These are phyloP conservation scores for Cartodere bifasciata DNA, from an alignment of 2,888 invertebrate genomes.

Conservation along the genomic window DNA sequence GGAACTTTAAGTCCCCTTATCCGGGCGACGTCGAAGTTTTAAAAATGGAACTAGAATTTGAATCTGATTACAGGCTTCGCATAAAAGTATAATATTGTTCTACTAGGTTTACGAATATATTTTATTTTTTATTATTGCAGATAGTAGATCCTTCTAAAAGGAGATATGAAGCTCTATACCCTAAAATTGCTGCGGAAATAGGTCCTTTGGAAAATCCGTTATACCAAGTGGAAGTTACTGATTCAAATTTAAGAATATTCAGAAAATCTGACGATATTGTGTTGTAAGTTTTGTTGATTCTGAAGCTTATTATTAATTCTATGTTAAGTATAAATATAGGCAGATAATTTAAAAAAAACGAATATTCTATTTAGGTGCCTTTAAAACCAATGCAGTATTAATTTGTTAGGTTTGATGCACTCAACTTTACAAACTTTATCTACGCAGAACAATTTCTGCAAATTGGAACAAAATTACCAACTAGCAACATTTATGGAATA, in stretches of 20 bases:
- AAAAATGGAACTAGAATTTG: constrained; percentile 46
- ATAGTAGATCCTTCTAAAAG: constrained; percentile 37
- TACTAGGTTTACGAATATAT: too few relatives aligned
- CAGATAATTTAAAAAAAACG: too few relatives aligned
- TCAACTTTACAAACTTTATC: constrained; percentile 53
- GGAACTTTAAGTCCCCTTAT: constrained; percentile 45
- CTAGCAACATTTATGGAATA: constrained; percentile 55
- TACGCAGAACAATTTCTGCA: constrained; percentile 67
- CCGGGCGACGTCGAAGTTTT: constrained; percentile 49
- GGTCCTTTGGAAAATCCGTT: constrained; percentile 37
- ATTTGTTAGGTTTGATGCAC: constrained; percentile 50
- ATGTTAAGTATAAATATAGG: too few relatives aligned
- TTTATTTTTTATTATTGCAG: constrained; percentile 17
- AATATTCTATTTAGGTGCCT: background rate
- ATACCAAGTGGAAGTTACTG: constrained; percentile 44
- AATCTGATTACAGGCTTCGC: constrained; percentile 48
- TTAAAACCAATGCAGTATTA: constrained; percentile 2
- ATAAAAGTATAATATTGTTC: constrained; percentile 47
- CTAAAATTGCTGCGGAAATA: constrained; percentile 43
- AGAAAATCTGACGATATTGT: constrained; percentile 41
- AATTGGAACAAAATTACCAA: constrained; percentile 47
- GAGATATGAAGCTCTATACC: constrained; percentile 57
- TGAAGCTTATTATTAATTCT: too few relatives aligned
- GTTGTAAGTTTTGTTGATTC: constrained; percentile 41
- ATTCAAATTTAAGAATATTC: constrained; percentile 49